Conservation (phyloP, 2,888 invertebrate genomes). For the Anthrax anthrax region DNA sequence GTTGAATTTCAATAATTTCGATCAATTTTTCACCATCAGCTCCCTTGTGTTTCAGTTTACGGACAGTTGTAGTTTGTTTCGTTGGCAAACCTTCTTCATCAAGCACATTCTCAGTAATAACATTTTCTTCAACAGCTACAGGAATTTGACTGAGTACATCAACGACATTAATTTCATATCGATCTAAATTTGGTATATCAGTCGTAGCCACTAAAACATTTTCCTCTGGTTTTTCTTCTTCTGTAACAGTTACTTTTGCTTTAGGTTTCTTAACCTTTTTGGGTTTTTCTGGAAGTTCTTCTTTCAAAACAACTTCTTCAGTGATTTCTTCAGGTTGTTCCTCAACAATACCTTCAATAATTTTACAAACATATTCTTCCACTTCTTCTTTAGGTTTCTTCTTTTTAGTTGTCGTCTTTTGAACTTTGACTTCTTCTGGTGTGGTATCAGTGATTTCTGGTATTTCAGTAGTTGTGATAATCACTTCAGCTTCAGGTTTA, state of each 20-base stretch:
- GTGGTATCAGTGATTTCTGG: constrained; percentile 36
- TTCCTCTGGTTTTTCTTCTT: neutral
- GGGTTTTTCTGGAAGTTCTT: no score
- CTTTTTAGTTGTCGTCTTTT: neutral
- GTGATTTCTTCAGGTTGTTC: no score
- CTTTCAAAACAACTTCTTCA: no score
- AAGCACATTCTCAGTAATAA: constrained; percentile 17
- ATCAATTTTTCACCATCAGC: constrained; percentile 34
- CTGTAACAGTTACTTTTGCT: neutral
- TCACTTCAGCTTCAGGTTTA: no score
- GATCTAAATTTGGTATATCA: no score
- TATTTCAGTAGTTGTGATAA: neutral
- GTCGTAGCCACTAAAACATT: no score
- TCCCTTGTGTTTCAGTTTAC: constrained; percentile 29
- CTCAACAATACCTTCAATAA: neutral
- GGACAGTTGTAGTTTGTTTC: constrained; percentile 26
- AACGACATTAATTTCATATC: no score
- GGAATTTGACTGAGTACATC: no score
- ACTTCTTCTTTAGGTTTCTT: neutral
- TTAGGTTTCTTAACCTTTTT: no score
- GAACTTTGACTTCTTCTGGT: constrained; percentile 32
- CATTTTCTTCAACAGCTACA: constrained; percentile 11
- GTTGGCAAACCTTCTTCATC: constrained; percentile 20
- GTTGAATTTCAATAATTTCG: constrained; percentile 29
- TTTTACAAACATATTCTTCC: constrained; percentile 1